phyloP scores from a whole-genome alignment of 2,113 vertebrate species.

The Pluvialis apricaria region DNA sequence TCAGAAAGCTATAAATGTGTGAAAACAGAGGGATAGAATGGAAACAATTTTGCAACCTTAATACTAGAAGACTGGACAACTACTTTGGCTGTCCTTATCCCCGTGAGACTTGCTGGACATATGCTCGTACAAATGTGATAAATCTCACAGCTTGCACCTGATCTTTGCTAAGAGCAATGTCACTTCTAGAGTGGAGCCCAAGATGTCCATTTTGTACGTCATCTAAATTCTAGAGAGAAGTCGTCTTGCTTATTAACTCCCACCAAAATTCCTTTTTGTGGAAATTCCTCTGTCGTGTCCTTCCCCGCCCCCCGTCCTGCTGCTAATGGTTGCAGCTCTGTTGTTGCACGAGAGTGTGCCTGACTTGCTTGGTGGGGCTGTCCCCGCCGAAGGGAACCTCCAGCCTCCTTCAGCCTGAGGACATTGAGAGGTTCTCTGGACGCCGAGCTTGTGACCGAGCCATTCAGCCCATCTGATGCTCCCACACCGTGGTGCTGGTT shows the following conservation, averaged over 20 bases:
- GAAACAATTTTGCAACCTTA: background rate
- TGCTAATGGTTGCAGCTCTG: background rate
- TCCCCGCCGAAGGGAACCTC: background rate
- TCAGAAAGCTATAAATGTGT: constrained; percentile 36
- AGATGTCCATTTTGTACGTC: background rate
- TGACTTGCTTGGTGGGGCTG: background rate
- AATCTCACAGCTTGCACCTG: constrained; percentile 13
- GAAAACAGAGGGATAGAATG: constrained; percentile 9
- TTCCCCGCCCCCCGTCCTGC: background rate
- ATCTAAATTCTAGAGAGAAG: background rate
- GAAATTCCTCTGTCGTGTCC: background rate
- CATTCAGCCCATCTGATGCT: background rate
- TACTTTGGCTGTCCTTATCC: constrained; percentile 22
- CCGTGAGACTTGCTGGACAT: background rate
- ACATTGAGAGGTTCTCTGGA: background rate
- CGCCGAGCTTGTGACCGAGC: background rate
- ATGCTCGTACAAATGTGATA: background rate
- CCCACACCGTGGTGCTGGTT: rapidly evolving
- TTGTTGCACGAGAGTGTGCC: background rate
- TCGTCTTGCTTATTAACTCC: background rate
- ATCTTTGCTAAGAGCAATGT: background rate
- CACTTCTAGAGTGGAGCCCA: background rate
- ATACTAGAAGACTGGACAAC: constrained; percentile 8
- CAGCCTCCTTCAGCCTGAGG: background rate
- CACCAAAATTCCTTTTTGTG: background rate